phyloP scores from a whole-genome alignment of 2,888 invertebrate species.

The Parnassius smintheus region DNA sequence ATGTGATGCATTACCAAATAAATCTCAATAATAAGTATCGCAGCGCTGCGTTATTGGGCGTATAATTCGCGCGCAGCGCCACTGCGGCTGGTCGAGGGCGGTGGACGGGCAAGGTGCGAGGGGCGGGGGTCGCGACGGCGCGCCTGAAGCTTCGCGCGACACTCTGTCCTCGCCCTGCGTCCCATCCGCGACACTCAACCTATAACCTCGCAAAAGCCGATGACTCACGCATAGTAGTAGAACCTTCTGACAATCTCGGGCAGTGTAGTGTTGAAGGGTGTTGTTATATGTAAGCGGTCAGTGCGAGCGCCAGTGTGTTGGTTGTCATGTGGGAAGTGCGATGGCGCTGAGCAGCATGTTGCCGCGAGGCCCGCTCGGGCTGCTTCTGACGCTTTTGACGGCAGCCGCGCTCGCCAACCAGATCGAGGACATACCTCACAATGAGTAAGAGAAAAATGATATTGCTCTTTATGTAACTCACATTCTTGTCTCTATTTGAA shows the following conservation, averaged over 20 bases:
- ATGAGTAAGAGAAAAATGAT: slow-evolving; percentile 86
- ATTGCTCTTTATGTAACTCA: background rate
- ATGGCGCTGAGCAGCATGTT: slow-evolving; percentile 65
- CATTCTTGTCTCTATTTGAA: too few relatives aligned
- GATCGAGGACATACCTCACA: slow-evolving; percentile 94
- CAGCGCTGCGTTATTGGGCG: slow-evolving; percentile 76
- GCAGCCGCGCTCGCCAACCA: slow-evolving; percentile 83
- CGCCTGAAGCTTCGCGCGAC: slow-evolving; percentile 48
- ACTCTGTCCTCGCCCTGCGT: slow-evolving; percentile 57
- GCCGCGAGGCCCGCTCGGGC: slow-evolving; percentile 53
- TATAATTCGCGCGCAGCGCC: slow-evolving; percentile 79
- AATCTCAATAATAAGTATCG: slow-evolving; percentile 74
- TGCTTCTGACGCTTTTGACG: slow-evolving; percentile 59
- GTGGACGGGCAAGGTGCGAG: slow-evolving; percentile 39
- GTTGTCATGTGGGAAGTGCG: slow-evolving; percentile 69
- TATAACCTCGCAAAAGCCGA: slow-evolving; percentile 47
- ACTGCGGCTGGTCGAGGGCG: slow-evolving; percentile 64
- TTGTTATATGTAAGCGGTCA: slow-evolving; percentile 51
- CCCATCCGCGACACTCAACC: slow-evolving; percentile 43
- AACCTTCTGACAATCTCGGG: slow-evolving; percentile 48
- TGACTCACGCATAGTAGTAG: slow-evolving; percentile 51
- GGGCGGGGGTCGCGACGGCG: slow-evolving; percentile 46
- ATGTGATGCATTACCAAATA: slow-evolving; percentile 67
- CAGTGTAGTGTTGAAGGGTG: slow-evolving; percentile 50
- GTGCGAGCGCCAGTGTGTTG: slow-evolving; percentile 54